Evolutionary conservation across 1,140 invertebrate species (phyloP), one percentile per base, ranked within the genome.

Genomic region (Apis dorsata): DNA sequence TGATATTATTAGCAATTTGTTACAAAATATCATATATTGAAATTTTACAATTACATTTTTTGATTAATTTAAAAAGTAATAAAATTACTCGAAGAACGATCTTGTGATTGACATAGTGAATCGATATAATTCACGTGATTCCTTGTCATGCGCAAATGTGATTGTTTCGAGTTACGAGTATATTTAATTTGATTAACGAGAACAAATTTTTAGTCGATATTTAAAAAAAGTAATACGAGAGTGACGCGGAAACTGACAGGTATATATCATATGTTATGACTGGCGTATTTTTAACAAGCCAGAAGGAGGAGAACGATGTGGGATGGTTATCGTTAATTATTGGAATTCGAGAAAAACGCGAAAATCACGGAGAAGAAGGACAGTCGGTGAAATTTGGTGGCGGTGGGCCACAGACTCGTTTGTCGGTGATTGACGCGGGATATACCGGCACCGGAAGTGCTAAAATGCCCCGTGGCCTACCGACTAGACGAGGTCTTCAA

Each of bases 381-480:
- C 63, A 63, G 34, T 71, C 69, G 21, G 60, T 72, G 81, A 87
- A 85, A 65, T 72, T 82, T 5, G 65, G 49, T 65, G 73, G 15
- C 66, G 78, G 63, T 84, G 79, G 81, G 72, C 71, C 84, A 81
- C 83, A 81, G 63, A 69, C 65, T 83, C 82, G 86, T 79, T 80
- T 44, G 24, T 71, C 73, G 68, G 88, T 80, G 77, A 51, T 86
- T 60, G 79, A 66, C 70, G 49, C 77, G 51, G 65, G 68, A 55
- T 65, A 63, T 79, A 51, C 66, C 81, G 71, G 71, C 73, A 75
- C 59, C 68, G 80, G 53, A 59, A 60, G 80, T 65, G 79, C 79
- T 79, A 93, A 91, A 88, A 94, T 94, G 93, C 90, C 93, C 81
- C 92, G 93, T 78, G 90, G 90, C 73, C 85, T 94, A 85, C 90